A percentile compares a stretch with the other conserved stretches of the same genome.
Evolutionary conservation across 2,113 vertebrate genomes (phyloP).

Genomic region (Herpailurus yagouaroundi): DNA sequence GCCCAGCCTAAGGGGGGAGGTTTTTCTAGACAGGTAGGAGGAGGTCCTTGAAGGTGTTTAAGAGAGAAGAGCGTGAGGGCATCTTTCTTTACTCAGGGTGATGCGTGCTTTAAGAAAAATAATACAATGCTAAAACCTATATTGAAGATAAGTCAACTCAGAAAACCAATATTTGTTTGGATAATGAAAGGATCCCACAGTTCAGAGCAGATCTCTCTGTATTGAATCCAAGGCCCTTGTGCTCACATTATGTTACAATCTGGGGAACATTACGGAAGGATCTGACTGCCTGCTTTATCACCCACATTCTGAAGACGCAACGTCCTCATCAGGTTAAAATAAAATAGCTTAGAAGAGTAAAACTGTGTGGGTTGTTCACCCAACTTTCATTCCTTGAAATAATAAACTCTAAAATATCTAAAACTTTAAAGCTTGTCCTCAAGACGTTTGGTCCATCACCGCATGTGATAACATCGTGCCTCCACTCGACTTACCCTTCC

Average conservation of each 20-base stretch:
- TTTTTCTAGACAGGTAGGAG: neutral
- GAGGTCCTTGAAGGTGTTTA: neutral
- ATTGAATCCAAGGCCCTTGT: neutral
- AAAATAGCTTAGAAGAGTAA: neutral
- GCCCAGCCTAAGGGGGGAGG: too few relatives aligned
- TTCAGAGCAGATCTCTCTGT: neutral
- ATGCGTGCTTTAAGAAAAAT: neutral
- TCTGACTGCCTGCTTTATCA: accelerated
- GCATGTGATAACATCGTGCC: accelerated
- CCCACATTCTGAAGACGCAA: neutral
- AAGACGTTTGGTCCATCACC: neutral
- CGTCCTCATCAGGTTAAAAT: neutral
- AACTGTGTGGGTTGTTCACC: neutral
- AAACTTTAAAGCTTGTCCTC: neutral
- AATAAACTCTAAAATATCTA: neutral
- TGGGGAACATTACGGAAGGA: neutral
- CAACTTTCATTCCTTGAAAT: neutral
- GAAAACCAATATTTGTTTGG: neutral
- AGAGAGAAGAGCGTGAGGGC: neutral
- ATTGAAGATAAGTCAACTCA: neutral
- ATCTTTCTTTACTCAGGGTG: neutral
- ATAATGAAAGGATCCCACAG: neutral
- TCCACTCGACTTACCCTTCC: conserved; percentile 88
- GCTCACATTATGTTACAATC: neutral
- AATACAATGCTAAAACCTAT: neutral